These are phyloP conservation scores for Pomatostomus ruficeps DNA, from an alignment of 2,113 vertebrate species.

Conservation along the genomic window DNA sequence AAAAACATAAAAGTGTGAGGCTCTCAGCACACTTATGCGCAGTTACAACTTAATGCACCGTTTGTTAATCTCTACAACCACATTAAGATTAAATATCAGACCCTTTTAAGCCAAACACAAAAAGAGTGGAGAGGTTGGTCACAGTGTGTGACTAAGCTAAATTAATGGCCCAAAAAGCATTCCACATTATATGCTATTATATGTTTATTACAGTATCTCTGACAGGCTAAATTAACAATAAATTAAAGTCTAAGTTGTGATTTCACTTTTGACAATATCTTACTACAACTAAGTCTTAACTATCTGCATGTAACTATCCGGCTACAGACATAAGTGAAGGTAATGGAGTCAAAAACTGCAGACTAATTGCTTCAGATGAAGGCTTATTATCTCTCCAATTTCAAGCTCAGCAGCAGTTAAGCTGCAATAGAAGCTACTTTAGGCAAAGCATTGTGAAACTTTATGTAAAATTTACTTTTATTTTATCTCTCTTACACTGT, in stretches of 20 bases:
- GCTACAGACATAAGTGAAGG: not conserved
- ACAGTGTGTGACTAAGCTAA: not conserved
- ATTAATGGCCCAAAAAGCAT: not conserved
- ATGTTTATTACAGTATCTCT: not conserved
- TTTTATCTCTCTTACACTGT: not conserved
- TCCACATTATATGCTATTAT: not conserved
- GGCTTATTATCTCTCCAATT: not conserved
- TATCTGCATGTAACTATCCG: not conserved
- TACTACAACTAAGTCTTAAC: not conserved
- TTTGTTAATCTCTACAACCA: not conserved
- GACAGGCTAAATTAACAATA: constrained; percentile 1
- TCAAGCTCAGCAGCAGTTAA: not conserved
- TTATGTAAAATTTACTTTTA: not conserved
- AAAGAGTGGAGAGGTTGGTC: not conserved
- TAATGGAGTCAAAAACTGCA: constrained; percentile 25
- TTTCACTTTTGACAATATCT: not conserved
- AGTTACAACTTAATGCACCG: not conserved
- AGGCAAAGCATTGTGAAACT: not conserved
- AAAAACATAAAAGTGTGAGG: not conserved
- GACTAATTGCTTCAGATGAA: constrained; percentile 21
- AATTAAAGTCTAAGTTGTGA: not conserved
- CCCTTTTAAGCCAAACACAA: not conserved
- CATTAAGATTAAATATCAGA: not conserved
- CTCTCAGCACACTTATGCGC: not conserved
- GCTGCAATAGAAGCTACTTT: not conserved